These are phyloP conservation scores for Echinops telfairi DNA, from an alignment of 2,113 vertebrate genomes.

Conservation along the genomic window DNA sequence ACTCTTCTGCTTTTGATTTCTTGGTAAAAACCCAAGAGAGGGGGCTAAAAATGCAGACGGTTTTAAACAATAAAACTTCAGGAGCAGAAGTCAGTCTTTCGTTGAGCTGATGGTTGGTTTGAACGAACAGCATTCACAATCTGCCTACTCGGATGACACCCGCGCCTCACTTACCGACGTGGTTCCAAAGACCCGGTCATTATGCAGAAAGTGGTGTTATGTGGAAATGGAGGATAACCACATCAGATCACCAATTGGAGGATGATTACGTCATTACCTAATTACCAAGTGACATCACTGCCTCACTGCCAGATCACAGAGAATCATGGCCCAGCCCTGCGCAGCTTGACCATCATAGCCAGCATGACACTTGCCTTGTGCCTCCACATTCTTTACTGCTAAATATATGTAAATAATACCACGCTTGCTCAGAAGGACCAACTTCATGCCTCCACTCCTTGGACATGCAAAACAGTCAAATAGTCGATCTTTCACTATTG, in stretches of 20 bases:
- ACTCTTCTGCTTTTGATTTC: constrained; percentile 58
- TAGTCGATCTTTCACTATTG: background rate
- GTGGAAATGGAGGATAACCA: background rate
- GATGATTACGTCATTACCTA: background rate
- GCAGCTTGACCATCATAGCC: background rate
- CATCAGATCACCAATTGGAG: too few species aligned
- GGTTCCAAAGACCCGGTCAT: background rate
- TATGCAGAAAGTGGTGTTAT: background rate
- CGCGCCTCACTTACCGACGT: too few species aligned
- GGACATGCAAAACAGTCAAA: background rate
- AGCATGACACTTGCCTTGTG: background rate
- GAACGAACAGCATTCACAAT: background rate
- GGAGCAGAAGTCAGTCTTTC: background rate
- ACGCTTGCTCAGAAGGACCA: too few species aligned
- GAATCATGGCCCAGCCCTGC: too few species aligned
- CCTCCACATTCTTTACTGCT: too few species aligned
- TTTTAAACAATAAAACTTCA: background rate
- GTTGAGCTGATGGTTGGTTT: background rate
- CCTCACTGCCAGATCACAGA: background rate
- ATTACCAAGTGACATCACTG: background rate
- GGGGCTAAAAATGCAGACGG: constrained; percentile 2
- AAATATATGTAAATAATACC: too few species aligned
- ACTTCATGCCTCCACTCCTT: too few species aligned
- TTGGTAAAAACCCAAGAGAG: constrained; percentile 52
- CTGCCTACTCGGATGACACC: background rate